Evolutionary conservation across 2,888 invertebrate species (phyloP), one percentile per base, ranked within the genome.

Genomic region (Tachystola acroxantha): DNA sequence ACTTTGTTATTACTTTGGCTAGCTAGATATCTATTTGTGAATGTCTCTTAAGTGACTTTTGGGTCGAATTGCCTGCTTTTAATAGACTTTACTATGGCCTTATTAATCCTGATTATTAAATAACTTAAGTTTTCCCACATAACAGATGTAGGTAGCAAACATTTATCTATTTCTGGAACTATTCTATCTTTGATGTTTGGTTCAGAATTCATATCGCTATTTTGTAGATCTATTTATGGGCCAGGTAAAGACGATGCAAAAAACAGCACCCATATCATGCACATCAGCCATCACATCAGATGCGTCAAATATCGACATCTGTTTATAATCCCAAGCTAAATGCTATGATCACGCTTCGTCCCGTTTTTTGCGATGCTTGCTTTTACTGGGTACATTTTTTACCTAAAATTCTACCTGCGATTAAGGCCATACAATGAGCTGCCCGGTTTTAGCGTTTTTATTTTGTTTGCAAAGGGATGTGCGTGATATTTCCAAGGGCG

Each of bases 401-500:
- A 75, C 40, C 5, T n/a, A 11, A 47, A 57, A 57, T 57, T 71
- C 69, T 85, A 86, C 85, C 85, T 85, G 84, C 74, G 67, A 64
- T 64, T 65, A 62, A 60, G 64, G 64, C 53, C 56, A 54, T 46
- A 81, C 77, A 82, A 79, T 75, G 61, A 65, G 57, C 55, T 50
- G 48, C 46, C 50, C 53, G 54, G 59, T 61, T 56, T 64, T 29
- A 29, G 51, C 54, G 61, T 71, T 74, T 74, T 62, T 63, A 56
- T 55, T 63, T 64, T 72, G 60, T 75, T 74, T 74, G 62, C 54
- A 45, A 73, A 76, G 70, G 77, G 77, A 81, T 73, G 73, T 81
- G 78, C 84, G 82, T 82, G 82, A 79, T 69, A 68, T 64, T 71
- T 67, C 68, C 64, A 68, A 69, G 74, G 77, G 78, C 82, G 82